Evolutionary conservation across 2,888 invertebrate species (phyloP), one percentile per base, ranked within the genome.

Genomic region (Sylvicola cinctus): DNA sequence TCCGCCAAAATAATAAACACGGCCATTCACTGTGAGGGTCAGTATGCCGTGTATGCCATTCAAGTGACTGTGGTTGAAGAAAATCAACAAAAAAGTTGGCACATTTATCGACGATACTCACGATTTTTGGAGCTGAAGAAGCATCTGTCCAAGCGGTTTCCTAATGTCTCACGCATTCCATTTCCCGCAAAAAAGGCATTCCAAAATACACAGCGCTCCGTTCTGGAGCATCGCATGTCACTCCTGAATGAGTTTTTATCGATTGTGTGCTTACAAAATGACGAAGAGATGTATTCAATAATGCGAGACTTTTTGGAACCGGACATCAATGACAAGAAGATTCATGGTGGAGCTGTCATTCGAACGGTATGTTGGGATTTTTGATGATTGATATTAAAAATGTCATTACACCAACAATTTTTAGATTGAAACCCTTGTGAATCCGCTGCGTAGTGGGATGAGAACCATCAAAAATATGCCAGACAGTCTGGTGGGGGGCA

Each of bases 111-210:
- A 44, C 60, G 93, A 46, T 95, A 91, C 52, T 90, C 88, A 14
- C 91, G 93, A 57, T 95, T 95, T 57, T 72, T 90, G 49, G 87
- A 88, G 49, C 63, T 95, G 13, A 78, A 79, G 49, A 78, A 79
- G 36, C 71, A 67, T 57, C 69, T 72, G 48, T 45, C 46, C 32
- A 39, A 42, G 38, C 36, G 36, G 75, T 88, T 74, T 65, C 74
- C 79, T 20, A 76, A 78, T 49, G 56, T 90, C 15, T 66, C 70
- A 1, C 74, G 73, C 45, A 60, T 90, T 23, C 67, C 74, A 16
- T 85, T 91, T 49, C 93, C 93, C 1, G 84, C 78, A 1, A 95
- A 93, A 58, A 88, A 88, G 52, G 79, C 90, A 31, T 85, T 93
- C 54, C 87, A 90, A 49, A 93, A 91, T 50, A 83, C 87, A 52